These are phyloP conservation scores for Clarias laeviceps DNA, from an alignment of 2,797 vertebrate species.

Conservation along the genomic window DNA sequence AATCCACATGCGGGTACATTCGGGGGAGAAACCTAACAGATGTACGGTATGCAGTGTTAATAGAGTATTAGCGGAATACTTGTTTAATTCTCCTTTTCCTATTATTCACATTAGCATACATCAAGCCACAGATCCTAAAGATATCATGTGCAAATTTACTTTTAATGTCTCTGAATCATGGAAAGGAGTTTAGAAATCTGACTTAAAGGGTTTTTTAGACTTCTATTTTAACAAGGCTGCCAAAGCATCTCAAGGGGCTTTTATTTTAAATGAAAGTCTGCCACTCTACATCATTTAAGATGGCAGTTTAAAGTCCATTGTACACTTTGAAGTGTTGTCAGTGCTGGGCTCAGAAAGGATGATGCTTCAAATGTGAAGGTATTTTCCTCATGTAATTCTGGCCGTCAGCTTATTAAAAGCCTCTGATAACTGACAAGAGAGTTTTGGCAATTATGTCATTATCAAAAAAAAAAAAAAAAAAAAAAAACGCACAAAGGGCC, in stretches of 20 bases:
- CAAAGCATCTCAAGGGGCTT: constrained; percentile 17
- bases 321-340: constrained; percentile 47
- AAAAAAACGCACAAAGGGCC: constrained; percentile 62
- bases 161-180: background rate
- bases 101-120: constrained; percentile 6
- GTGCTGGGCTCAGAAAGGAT: constrained; percentile 57
- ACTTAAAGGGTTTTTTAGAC: constrained; percentile 8
- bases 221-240: constrained; percentile 19
- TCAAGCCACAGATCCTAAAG: background rate
- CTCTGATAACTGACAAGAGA: constrained; percentile 69
- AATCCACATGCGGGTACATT: constrained; percentile 98
- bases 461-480: constrained; percentile 67
- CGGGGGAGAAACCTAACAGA: constrained; percentile 98
- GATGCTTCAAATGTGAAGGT: constrained; percentile 40
- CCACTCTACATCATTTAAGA: background rate
- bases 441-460: constrained; percentile 70
- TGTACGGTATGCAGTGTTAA: constrained; percentile 81
- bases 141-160: background rate
- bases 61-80: background rate
- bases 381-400: constrained; percentile 56
- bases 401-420: constrained; percentile 64
- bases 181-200: background rate
- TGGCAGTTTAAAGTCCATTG: constrained; percentile 42
- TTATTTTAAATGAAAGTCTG: constrained; percentile 31
- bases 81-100: background rate